Percentiles rank a stretch among this genome's conserved stretches.
These are phyloP conservation scores for Sabatieria punctata DNA, from an alignment of 2,888 invertebrate species.

Conservation along the genomic window DNA sequence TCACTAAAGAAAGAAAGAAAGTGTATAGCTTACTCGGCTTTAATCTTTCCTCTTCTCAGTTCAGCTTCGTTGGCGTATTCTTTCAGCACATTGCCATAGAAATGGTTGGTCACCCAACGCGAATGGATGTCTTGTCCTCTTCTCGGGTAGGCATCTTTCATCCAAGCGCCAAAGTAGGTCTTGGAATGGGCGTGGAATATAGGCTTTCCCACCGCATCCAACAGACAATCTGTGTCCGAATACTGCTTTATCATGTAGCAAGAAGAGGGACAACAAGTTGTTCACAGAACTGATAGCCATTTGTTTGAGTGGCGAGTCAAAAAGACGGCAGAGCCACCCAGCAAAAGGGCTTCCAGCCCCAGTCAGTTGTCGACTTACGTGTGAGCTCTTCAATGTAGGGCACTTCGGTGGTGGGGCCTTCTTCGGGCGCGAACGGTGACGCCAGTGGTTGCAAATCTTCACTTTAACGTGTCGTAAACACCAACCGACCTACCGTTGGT, in stretches of 20 bases:
- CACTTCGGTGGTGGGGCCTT: slow-evolving; percentile 21
- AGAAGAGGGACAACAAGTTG: slow-evolving; percentile 1
- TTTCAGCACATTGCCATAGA: slow-evolving; percentile 32
- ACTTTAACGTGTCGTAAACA: neutral
- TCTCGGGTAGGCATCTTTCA: slow-evolving; percentile 32
- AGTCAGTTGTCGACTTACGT: slow-evolving; percentile 17
- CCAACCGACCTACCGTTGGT: slow-evolving; percentile 17
- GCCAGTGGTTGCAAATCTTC: slow-evolving; percentile 8
- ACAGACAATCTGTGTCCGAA: slow-evolving; percentile 32
- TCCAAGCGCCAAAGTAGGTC: slow-evolving; percentile 36
- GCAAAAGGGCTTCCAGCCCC: neutral
- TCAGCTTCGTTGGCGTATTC: slow-evolving; percentile 31
- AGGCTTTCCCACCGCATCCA: slow-evolving; percentile 35
- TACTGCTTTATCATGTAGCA: slow-evolving; percentile 1
- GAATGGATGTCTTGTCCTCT: slow-evolving; percentile 20
- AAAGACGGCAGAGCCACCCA: neutral
- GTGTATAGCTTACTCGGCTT: no score
- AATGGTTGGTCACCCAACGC: slow-evolving; percentile 32
- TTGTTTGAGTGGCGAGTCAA: neutral
- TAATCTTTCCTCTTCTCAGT: slow-evolving; percentile 20
- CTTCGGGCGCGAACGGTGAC: slow-evolving; percentile 12
- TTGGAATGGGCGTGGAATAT: slow-evolving; percentile 33
- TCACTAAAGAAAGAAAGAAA: no score
- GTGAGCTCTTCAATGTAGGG: slow-evolving; percentile 30
- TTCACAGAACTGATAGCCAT: neutral